Evolutionary conservation across 2,888 invertebrate genomes (phyloP).

Genomic region (Neria commutata): DNA sequence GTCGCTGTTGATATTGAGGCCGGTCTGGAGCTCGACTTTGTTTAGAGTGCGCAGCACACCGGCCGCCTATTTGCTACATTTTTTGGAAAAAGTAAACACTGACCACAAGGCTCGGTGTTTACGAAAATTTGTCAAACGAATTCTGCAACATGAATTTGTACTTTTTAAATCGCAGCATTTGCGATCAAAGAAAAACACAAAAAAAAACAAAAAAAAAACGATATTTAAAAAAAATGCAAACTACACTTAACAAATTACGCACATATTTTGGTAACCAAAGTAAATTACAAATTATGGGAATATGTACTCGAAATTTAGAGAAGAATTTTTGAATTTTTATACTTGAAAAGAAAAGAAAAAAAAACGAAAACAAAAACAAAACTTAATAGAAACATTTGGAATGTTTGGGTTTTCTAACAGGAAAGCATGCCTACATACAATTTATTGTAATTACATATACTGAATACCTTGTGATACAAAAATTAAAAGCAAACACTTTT

Average conservation of each 20-base stretch:
- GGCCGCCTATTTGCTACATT: constrained; percentile 2
- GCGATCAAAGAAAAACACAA: constrained; percentile 1
- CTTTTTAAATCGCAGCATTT: constrained; percentile 8
- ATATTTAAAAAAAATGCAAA: constrained; percentile 25
- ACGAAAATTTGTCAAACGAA: constrained; percentile 12
- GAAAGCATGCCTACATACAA: too few species aligned
- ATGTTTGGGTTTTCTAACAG: too few species aligned
- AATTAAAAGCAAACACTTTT: too few species aligned
- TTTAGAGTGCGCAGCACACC: constrained; percentile 38
- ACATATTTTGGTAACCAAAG: constrained; percentile 13
- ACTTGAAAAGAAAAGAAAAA: constrained; percentile 17
- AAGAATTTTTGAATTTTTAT: constrained; percentile 35
- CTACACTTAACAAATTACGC: constrained; percentile 40
- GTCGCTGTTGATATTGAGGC: constrained; percentile 60
- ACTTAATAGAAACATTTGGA: constrained; percentile 6
- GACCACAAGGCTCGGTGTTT: constrained; percentile 13
- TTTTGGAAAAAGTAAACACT: constrained; percentile 9
- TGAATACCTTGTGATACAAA: constrained; percentile 28
- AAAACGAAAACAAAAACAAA: constrained; percentile 10
- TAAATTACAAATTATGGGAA: constrained; percentile 2
- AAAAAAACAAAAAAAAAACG: constrained; percentile 3
- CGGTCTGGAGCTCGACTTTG: constrained; percentile 59
- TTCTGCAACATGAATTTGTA: constrained; percentile 12
- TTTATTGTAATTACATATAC: too few species aligned
- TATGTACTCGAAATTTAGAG: constrained; percentile 32